Conservation (phyloP, 1,140 invertebrate genomes). For the Chymomyza costata region DNA sequence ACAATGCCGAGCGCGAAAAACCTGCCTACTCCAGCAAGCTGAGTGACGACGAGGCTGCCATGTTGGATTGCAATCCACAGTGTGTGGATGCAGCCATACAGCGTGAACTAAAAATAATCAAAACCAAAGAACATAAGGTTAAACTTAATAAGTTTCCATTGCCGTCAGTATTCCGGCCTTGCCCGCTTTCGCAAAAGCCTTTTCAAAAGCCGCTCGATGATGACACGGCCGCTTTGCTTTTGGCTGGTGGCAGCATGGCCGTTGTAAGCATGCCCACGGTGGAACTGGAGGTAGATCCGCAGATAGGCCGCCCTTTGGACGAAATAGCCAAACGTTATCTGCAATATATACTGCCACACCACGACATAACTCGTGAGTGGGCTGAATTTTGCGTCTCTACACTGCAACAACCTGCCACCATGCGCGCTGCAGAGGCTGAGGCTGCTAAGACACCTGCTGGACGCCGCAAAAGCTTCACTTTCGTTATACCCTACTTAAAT, state of each 20-base stretch:
- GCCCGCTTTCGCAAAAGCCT: conserved; percentile 63
- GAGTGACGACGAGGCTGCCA: conserved; percentile 5
- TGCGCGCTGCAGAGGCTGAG: conserved; percentile 44
- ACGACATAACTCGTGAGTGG: conserved; percentile 70
- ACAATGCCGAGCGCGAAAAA: conserved; percentile 55
- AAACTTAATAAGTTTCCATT: conserved; percentile 51
- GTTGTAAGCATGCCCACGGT: conserved; percentile 66
- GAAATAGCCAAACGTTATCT: conserved; percentile 70
- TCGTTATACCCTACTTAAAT: conserved; percentile 68
- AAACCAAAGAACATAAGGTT: conserved; percentile 26
- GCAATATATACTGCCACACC: conserved; percentile 63
- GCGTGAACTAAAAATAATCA: conserved; percentile 37
- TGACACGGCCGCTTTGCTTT: conserved; percentile 52
- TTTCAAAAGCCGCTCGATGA: conserved; percentile 57
- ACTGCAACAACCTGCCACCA: conserved; percentile 33
- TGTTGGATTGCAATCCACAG: neutral
- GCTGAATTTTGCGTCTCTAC: conserved; percentile 73
- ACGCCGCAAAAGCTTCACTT: conserved; percentile 55
- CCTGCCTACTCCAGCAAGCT: conserved; percentile 41
- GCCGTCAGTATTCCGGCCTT: conserved; percentile 53
- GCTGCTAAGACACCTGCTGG: conserved; percentile 22
- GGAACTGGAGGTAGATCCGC: conserved; percentile 63
- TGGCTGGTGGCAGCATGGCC: conserved; percentile 66
- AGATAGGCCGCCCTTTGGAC: conserved; percentile 54
- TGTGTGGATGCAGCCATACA: conserved; percentile 45